Conservation (phyloP, 2,888 invertebrate genomes). For the Nyleta sp. region DNA sequence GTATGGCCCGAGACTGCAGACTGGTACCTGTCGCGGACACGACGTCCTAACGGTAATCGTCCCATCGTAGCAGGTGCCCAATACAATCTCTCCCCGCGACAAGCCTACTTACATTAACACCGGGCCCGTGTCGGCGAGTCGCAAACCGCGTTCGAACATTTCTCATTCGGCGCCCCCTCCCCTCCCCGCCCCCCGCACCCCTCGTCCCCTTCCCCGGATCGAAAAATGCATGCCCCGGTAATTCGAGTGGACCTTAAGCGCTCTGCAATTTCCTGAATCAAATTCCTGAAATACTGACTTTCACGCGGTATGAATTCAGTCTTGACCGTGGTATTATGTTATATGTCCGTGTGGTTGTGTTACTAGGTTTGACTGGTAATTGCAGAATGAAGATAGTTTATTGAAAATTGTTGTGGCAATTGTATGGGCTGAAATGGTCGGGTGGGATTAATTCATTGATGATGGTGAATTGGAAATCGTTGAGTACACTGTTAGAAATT, state of each 20-base stretch:
- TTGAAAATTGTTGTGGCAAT: too few species aligned
- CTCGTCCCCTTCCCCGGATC: not conserved
- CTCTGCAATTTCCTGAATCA: constrained; percentile 19
- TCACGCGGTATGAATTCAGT: constrained; percentile 17
- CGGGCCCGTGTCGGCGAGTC: constrained; percentile 41
- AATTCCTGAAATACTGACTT: constrained; percentile 38
- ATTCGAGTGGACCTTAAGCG: constrained; percentile 23
- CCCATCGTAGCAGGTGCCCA: constrained; percentile 79
- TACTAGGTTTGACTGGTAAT: too few species aligned
- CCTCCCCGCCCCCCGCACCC: not conserved
- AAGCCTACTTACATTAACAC: constrained; percentile 66
- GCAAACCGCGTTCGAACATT: constrained; percentile 27
- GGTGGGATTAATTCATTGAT: too few species aligned
- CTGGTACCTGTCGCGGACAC: constrained; percentile 76
- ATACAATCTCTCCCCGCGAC: constrained; percentile 69
- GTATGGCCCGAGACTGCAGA: constrained; percentile 55
- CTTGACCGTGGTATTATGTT: not conserved
- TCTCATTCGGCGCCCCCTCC: constrained; percentile 8
- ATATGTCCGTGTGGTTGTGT: not conserved
- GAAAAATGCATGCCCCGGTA: constrained; percentile 15
- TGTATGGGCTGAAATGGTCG: too few species aligned
- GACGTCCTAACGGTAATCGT: constrained; percentile 79
- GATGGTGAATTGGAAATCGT: too few species aligned
- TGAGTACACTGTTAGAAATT: too few species aligned
- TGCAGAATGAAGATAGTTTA: too few species aligned